Evolutionary conservation across 92 coral and sea anemone genomes (phyloP), one percentile per base, ranked within the genome.

Genomic region (Epizoanthus stellaris): DNA sequence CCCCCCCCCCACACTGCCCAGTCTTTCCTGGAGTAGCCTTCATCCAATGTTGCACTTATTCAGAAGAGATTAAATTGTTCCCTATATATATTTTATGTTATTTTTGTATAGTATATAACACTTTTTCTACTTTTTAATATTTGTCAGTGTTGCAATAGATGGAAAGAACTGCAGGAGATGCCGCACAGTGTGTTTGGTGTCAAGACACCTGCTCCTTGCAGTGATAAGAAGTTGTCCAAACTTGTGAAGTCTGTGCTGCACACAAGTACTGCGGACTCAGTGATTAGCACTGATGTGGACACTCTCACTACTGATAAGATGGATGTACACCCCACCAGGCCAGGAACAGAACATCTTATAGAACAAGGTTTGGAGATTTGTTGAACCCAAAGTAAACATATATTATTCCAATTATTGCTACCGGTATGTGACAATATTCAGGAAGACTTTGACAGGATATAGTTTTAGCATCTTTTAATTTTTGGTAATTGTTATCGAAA

Each of bases 141-240:
- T 17, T 71, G 19, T 11, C 77, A 96, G 99, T 96, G 99, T 81
- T 94, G 92, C 7, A 93, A 82, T 54, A 79, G 95, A 73, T 96
- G 99, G 99, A 93, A 89, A 49, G 98, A 94, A 61, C 90, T 96
- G 72, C 90, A 89, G 54, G 81, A 88, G 43, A 61, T 87, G 73
- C 61, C 53, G 49, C 82, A 85, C 14, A 77, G 73, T 30, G 67
- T 39, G 52, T 30, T 76, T 23, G 81, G 76, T 16, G 56, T 59
- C 13, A 60, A 23, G 38, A 11, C 67, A 17, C 73, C 79, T 30
- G 70, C 75, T 43, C 68, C 91, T 59, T 60, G 85, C 30, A 86
- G 57, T 16, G 77, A 70, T 16, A 88, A 75, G 38, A 76, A 81
- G 65, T 52, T 96, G 5, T 88, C 92, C 53, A 89, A 76, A 43